Conservation (phyloP, 2,113 vertebrate genomes). For the Amazona vittata region DNA sequence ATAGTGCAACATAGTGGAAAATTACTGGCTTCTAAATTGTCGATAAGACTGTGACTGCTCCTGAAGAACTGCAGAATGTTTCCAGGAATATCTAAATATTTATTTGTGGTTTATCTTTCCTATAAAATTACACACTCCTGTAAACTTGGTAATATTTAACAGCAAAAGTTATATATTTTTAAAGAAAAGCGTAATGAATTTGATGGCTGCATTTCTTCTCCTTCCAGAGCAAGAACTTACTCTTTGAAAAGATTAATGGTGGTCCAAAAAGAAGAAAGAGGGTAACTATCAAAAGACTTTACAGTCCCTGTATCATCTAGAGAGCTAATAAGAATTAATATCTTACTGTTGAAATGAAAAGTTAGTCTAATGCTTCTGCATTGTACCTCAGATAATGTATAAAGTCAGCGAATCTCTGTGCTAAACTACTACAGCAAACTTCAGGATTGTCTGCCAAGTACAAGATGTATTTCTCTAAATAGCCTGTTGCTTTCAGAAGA, state of each 20-base stretch:
- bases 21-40: constrained; percentile 28
- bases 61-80: constrained; percentile 27
- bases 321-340: constrained; percentile 6
- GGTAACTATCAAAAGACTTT: constrained; percentile 76
- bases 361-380: not conserved
- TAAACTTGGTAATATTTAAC: constrained; percentile 49
- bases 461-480: not conserved
- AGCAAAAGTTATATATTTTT: constrained; percentile 37
- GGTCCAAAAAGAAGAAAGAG: constrained; percentile 90
- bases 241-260: constrained; percentile 91
- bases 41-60: constrained; percentile 29
- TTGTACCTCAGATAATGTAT: not conserved
- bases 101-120: constrained; percentile 57
- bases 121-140: constrained; percentile 24
- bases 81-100: constrained; percentile 14
- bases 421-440: not conserved
- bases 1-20: not conserved
- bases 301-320: not conserved
- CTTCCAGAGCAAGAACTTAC: constrained; percentile 90
- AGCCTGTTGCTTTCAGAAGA: not conserved
- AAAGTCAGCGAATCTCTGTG: not conserved
- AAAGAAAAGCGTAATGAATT: constrained; percentile 27
- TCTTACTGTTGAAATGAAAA: not conserved
- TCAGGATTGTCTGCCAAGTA: not conserved
- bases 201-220: constrained; percentile 36